These are phyloP conservation scores for Myotis findleyi DNA, from an alignment of 2,797 vertebrate species.

Conservation along the genomic window DNA sequence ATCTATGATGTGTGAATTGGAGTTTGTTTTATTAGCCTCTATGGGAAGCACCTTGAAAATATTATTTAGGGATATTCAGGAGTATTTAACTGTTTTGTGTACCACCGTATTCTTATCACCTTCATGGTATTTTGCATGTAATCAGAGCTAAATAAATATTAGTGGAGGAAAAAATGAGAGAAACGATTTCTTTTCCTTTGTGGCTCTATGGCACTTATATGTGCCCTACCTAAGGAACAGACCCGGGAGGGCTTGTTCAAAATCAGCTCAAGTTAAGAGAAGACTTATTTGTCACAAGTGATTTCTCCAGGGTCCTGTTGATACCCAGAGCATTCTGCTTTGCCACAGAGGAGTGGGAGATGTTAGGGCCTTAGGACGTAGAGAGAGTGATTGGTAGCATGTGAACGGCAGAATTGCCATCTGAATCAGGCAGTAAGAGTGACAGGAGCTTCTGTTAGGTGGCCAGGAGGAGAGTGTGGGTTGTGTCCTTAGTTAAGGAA, in stretches of 20 bases:
- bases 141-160: not conserved
- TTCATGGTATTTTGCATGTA: not conserved
- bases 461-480: not conserved
- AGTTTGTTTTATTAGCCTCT: slow-evolving; percentile 23
- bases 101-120: not conserved
- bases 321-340: slow-evolving; percentile 1
- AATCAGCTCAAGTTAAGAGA: slow-evolving; percentile 30
- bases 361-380: not conserved
- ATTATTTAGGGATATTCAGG: not conserved
- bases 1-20: not conserved
- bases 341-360: not conserved
- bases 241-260: not conserved
- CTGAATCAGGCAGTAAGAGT: not conserved
- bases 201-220: not conserved
- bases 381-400: not conserved
- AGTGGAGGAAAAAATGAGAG: not conserved
- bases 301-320: not conserved
- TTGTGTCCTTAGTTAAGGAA: not conserved
- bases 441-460: not conserved
- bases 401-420: not conserved
- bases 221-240: not conserved
- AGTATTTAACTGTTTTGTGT: not conserved
- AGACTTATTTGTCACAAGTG: slow-evolving; percentile 13
- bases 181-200: not conserved
- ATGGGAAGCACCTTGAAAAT: not conserved